Base-by-base conservation (phyloP, 2,888 invertebrate genomes). In the Cephus sareptanus region DNA sequence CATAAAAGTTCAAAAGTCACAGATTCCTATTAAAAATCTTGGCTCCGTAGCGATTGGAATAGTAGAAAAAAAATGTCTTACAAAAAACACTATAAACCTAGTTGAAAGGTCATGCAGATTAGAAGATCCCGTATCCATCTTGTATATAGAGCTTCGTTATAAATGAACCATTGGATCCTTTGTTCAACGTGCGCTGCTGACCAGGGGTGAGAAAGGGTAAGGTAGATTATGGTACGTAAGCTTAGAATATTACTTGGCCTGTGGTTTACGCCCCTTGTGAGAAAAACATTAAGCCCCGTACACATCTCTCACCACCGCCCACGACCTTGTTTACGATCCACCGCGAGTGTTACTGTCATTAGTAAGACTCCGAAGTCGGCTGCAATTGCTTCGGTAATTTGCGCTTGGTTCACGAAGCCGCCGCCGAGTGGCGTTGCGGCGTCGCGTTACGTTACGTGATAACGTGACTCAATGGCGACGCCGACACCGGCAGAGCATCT, bases 181-280 rank as follows among this genome's bases (percentile, higher is more conserved):
- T 56, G 56, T 56, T 56, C 23, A 9, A 56, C 23, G 56, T 23
- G 23, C 23, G 23, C 56, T 56, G 23, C 56, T 56, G 56, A 23
- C 56, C 56, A 56, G 23, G 56, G 56, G 23, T 23, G 56, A 56
- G 2, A 56, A 23, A 56, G 56, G 56, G 56, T 56, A 56, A 56
- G 56, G 56, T 56, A 56, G 56, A 56, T 56, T 56, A 56, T 9
- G 56, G 56, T 56, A 56, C 56, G 56, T 56, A 56, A 56, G 56
- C 56, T 56, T 23, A 56, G 56, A 23, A 23, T 23, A 56, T 56
- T 56, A 56, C 56, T 23, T 71, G 34, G 84, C 83, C 82, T 87
- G 87, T 83, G 88, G 88, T 88, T 87, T 87, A 83, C 87, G 85
- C 85, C 85, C 85, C 84, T 85, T 88, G 85, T 84, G 86, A 85